A percentile compares a stretch with the other conserved stretches of the same genome.
Conservation (phyloP, 2,888 invertebrate genomes). For the Lordiphosa fenestrarum region DNA sequence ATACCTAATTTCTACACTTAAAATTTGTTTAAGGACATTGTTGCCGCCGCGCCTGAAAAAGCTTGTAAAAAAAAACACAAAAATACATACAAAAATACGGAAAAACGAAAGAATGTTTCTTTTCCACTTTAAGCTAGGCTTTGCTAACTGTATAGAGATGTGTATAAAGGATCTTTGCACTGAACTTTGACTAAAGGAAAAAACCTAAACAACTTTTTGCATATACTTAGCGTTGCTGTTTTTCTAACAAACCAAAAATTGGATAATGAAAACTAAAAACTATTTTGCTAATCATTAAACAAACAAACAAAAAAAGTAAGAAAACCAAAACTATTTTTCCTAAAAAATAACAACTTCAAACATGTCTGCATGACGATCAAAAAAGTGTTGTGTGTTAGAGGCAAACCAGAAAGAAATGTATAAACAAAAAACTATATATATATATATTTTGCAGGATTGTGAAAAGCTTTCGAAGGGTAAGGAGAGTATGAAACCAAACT, state of each 20-base stretch:
- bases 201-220: conserved; percentile 21
- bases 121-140: conserved; percentile 52
- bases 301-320: conserved; percentile 1
- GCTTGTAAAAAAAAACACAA: conserved; percentile 45
- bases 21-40: conserved; percentile 57
- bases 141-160: conserved; percentile 46
- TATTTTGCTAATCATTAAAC: conserved; percentile 46
- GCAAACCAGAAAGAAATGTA: conserved; percentile 10
- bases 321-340: conserved; percentile 47
- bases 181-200: conserved; percentile 38
- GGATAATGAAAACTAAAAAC: conserved; percentile 17
- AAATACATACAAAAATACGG: conserved; percentile 2
- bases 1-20: conserved; percentile 21
- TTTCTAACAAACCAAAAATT: conserved; percentile 30
- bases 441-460: conserved; percentile 41
- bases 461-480: conserved; percentile 33
- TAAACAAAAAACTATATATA: neutral
- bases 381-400: conserved; percentile 46
- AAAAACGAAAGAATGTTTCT: conserved; percentile 26
- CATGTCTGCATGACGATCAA: conserved; percentile 56
- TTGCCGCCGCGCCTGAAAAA: conserved; percentile 75
- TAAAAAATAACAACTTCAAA: conserved; percentile 33
- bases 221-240: conserved; percentile 43
- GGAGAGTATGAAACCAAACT: conserved; percentile 19
- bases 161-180: conserved; percentile 50